A percentile compares a stretch with the other conserved stretches of the same genome.
Evolutionary conservation across 2,888 invertebrate genomes (phyloP).

Genomic region (Drosophila rellima): DNA sequence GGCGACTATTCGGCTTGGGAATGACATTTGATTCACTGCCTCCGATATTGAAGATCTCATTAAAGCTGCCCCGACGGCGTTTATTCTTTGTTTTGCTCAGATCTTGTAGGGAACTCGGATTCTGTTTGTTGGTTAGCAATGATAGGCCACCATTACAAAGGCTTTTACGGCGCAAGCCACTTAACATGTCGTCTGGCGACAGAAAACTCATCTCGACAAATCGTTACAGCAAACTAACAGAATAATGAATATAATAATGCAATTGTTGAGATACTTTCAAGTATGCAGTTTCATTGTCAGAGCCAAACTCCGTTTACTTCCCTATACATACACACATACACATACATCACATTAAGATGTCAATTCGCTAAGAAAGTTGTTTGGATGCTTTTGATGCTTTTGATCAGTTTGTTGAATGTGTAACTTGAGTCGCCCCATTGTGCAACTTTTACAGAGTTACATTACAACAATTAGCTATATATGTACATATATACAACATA

Average conservation of each 20-base stretch:
- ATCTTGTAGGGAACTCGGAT: slow-evolving; percentile 61
- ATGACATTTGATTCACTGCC: slow-evolving; percentile 28
- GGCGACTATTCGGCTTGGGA: slow-evolving; percentile 71
- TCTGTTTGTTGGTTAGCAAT: slow-evolving; percentile 59
- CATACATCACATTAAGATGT: slow-evolving; percentile 5
- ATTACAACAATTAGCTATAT: slow-evolving; percentile 24
- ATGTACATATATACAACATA: background rate
- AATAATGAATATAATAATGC: slow-evolving; percentile 4
- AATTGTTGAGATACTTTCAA: slow-evolving; percentile 19
- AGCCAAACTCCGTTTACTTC: slow-evolving; percentile 3
- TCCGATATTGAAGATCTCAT: slow-evolving; percentile 63
- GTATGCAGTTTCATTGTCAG: slow-evolving; percentile 32
- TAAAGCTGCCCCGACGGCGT: slow-evolving; percentile 83
- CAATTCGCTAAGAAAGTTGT: slow-evolving; percentile 9
- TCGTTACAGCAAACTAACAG: background rate
- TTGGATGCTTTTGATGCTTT: slow-evolving; percentile 17
- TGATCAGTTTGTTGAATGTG: slow-evolving; percentile 17
- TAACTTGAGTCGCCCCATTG: slow-evolving; percentile 28
- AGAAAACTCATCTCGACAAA: slow-evolving; percentile 79
- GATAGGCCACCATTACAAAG: slow-evolving; percentile 83
- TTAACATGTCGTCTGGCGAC: slow-evolving; percentile 83
- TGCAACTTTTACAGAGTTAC: slow-evolving; percentile 6
- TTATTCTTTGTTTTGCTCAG: slow-evolving; percentile 81
- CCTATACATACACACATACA: slow-evolving; percentile 1
- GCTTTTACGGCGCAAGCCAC: slow-evolving; percentile 83